Conservation (phyloP, 2,888 invertebrate genomes). For the Leptopterna dolabrata region DNA sequence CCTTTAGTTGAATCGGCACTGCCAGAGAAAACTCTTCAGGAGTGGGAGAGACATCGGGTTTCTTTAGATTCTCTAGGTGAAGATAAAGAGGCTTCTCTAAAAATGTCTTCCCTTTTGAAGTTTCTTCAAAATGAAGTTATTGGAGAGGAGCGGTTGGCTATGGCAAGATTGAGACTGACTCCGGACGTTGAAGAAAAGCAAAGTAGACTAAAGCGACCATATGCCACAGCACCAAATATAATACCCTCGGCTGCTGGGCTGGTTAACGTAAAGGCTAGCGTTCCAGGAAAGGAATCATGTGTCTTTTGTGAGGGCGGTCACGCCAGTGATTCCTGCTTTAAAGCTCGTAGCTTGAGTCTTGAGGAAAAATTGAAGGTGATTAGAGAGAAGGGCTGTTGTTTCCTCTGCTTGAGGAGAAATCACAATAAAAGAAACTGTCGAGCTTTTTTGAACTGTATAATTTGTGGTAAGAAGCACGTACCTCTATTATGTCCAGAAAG, state of each 20-base stretch:
- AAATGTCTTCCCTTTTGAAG: not conserved
- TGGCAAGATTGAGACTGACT: not conserved
- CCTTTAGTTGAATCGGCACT: not conserved
- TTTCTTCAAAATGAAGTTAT: not conserved
- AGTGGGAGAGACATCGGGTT: conserved; percentile 11
- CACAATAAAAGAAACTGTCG: not conserved
- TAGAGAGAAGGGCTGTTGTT: not conserved
- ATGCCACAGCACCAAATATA: not conserved
- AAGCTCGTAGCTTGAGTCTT: not conserved
- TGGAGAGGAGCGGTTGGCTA: not conserved
- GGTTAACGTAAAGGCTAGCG: not conserved
- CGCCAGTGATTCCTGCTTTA: not conserved
- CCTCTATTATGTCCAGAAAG: not conserved
- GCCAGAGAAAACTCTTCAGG: conserved; percentile 30
- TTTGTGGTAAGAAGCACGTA: not conserved
- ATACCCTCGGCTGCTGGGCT: not conserved
- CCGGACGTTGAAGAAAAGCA: no score
- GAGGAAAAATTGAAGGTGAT: not conserved
- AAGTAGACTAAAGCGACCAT: no score
- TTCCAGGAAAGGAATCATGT: not conserved
- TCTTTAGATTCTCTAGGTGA: not conserved
- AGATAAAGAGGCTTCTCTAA: not conserved
- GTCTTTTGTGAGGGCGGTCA: not conserved
- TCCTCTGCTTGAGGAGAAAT: not conserved
- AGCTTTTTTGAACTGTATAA: not conserved